phyloP scores from a whole-genome alignment of 2,797 vertebrate species.

The Myioborus miniatus region DNA sequence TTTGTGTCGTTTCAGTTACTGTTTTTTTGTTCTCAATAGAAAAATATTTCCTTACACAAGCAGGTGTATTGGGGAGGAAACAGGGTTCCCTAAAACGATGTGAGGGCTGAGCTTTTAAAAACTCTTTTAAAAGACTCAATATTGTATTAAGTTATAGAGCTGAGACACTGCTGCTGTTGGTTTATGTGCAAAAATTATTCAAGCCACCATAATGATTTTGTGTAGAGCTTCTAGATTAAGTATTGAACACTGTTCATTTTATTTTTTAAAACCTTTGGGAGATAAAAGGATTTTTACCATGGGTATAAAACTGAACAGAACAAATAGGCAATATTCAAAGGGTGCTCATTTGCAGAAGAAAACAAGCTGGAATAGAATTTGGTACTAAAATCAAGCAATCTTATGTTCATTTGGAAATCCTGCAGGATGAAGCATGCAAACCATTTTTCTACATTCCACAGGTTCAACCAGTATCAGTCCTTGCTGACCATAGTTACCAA shows the following conservation, averaged over 20 bases:
- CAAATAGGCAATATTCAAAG: background rate
- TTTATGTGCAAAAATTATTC: background rate
- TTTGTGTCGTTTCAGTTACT: background rate
- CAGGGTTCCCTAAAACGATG: background rate
- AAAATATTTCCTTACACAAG: background rate
- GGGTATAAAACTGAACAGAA: background rate
- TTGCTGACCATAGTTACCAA: background rate
- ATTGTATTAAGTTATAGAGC: background rate
- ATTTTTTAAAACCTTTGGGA: background rate
- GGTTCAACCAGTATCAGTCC: background rate
- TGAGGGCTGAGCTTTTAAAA: fast-evolving
- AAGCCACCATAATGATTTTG: background rate
- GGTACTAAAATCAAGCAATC: background rate
- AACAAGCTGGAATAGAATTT: background rate
- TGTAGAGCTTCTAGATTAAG: background rate
- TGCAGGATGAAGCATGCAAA: background rate
- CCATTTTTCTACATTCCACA: background rate
- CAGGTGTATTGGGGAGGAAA: background rate
- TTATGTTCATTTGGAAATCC: background rate
- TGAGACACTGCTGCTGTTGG: background rate
- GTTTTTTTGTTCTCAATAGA: background rate
- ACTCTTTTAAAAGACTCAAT: background rate
- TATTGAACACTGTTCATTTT: background rate
- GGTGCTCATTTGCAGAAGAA: background rate
- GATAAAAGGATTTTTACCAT: slow-evolving; percentile 4